phyloP scores from a whole-genome alignment of 2,888 invertebrate genomes.

The Zaprionus obscuricornis region DNA sequence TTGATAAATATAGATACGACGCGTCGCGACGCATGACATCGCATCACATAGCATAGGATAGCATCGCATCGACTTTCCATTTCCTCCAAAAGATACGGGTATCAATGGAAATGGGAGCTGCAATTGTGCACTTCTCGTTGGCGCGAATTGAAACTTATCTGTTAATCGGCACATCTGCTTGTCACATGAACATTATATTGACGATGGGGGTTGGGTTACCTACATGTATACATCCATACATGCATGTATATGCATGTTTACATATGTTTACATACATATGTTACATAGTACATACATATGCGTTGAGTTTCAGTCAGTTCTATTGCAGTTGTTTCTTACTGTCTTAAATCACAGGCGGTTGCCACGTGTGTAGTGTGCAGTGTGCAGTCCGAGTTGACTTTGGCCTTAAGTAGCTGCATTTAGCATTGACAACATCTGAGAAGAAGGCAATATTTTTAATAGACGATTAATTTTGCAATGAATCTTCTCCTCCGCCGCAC shows the following conservation, averaged over 20 bases:
- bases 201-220: not conserved
- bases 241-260: no score
- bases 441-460: constrained; percentile 55
- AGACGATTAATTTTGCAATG: constrained; percentile 49
- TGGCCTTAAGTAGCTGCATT: constrained; percentile 58
- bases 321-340: constrained; percentile 6
- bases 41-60: not conserved
- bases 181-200: constrained; percentile 62
- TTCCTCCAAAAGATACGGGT: constrained; percentile 22
- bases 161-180: constrained; percentile 77
- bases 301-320: no score
- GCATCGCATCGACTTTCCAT: not conserved
- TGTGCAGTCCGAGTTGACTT: constrained; percentile 24
- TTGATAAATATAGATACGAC: constrained; percentile 78
- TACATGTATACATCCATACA: no score
- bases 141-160: constrained; percentile 70
- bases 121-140: constrained; percentile 15
- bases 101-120: constrained; percentile 46
- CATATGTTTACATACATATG: no score
- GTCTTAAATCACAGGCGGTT: constrained; percentile 42
- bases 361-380: constrained; percentile 59
- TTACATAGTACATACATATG: no score
- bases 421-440: constrained; percentile 49
- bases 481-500: constrained; percentile 13
- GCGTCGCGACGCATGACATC: no score